phyloP scores from a whole-genome alignment of 2,797 vertebrate genomes.

The Anomalospiza imberbis region DNA sequence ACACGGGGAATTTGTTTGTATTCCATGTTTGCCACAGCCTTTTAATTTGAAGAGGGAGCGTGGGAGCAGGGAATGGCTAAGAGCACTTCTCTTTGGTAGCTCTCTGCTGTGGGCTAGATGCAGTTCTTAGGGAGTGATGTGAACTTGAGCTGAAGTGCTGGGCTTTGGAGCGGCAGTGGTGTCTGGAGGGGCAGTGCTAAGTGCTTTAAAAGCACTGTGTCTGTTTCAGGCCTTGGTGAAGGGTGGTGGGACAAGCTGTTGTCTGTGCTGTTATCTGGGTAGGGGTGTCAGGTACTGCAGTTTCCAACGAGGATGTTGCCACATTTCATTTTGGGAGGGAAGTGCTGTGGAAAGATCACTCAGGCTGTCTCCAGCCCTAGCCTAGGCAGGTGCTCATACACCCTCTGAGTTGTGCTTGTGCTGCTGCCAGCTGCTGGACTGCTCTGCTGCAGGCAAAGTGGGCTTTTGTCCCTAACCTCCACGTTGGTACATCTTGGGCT shows the following conservation, averaged over 20 bases:
- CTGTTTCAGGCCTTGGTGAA: background rate
- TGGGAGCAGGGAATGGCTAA: slow-evolving; percentile 47
- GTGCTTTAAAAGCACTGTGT: background rate
- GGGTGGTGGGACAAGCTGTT: background rate
- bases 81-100: background rate
- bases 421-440: background rate
- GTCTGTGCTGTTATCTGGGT: background rate
- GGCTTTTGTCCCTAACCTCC: background rate
- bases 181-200: background rate
- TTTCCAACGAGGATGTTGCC: background rate
- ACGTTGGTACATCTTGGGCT: background rate
- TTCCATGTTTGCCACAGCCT: slow-evolving; percentile 25
- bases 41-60: slow-evolving; percentile 63
- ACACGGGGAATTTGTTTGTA: slow-evolving; percentile 59
- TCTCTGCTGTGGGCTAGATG: background rate
- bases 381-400: fast-evolving
- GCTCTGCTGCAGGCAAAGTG: background rate
- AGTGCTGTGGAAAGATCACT: background rate
- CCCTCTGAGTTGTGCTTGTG: background rate
- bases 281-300: background rate
- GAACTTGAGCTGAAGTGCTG: background rate
- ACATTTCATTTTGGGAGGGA: background rate
- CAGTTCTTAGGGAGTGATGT: background rate
- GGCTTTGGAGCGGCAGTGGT: background rate
- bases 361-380: background rate